phyloP scores from a whole-genome alignment of 2,888 invertebrate genomes.

The Anthophora plumipes region DNA sequence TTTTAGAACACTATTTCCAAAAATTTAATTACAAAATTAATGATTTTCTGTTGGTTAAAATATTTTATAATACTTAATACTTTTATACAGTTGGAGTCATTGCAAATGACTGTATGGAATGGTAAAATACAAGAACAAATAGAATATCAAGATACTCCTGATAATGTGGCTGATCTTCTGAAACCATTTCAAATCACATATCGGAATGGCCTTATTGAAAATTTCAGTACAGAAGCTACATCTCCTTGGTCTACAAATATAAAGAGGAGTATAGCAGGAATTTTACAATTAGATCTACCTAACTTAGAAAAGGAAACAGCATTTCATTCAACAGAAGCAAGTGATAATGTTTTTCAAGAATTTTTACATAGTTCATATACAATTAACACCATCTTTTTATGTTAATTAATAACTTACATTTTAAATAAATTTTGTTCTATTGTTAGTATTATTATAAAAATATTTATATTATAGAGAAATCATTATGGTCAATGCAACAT shows the following conservation, averaged over 20 bases:
- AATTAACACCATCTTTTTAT: background rate
- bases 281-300: conserved; percentile 87
- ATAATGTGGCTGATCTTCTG: conserved; percentile 74
- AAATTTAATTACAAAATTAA: background rate
- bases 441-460: conserved; percentile 1
- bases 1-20: background rate
- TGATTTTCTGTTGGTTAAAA: conserved; percentile 11
- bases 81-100: conserved; percentile 74
- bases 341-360: conserved; percentile 6
- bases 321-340: conserved; percentile 80
- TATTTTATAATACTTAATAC: conserved; percentile 7
- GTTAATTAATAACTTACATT: background rate
- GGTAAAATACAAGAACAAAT: conserved; percentile 70
- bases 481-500: conserved; percentile 83
- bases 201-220: conserved; percentile 77
- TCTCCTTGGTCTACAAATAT: conserved; percentile 89
- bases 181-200: conserved; percentile 79
- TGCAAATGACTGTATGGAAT: conserved; percentile 77
- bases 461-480: conserved; percentile 75
- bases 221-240: conserved; percentile 83
- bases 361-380: background rate
- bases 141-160: conserved; percentile 56
- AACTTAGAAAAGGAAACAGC: conserved; percentile 76
- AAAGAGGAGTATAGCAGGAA: conserved; percentile 88
- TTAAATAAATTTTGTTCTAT: conserved; percentile 7